Percentiles rank a stretch among this genome's conserved stretches.
Evolutionary conservation across 2,888 invertebrate species (phyloP).

Genomic region (Leucophenga maculata): DNA sequence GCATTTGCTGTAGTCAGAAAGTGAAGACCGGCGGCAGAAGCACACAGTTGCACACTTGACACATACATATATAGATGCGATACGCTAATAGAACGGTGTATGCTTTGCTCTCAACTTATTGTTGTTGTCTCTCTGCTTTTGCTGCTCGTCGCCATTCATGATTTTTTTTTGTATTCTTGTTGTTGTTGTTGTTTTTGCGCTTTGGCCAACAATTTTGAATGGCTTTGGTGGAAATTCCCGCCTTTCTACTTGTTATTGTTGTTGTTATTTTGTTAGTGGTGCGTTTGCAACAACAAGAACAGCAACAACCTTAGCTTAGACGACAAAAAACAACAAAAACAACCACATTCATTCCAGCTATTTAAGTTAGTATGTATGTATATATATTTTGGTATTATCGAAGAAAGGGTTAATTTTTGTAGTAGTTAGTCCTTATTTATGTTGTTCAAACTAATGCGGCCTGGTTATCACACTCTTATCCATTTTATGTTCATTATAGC

Average conservation of each 20-base stretch:
- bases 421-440: no score
- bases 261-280: conserved; percentile 28
- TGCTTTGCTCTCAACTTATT: conserved; percentile 22
- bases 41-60: conserved; percentile 27
- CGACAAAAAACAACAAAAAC: not conserved
- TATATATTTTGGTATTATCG: no score
- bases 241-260: conserved; percentile 36
- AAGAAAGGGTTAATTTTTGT: no score
- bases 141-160: conserved; percentile 57
- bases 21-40: conserved; percentile 59
- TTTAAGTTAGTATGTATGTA: no score
- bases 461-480: no score
- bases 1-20: conserved; percentile 59
- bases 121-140: conserved; percentile 18
- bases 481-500: no score
- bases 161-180: conserved; percentile 37
- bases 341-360: not conserved
- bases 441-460: no score
- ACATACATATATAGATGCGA: conserved; percentile 14
- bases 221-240: conserved; percentile 37
- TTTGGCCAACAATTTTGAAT: conserved; percentile 7
- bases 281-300: conserved; percentile 5
- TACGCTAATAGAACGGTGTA: no score
- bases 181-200: conserved; percentile 15
- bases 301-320: not conserved